Evolutionary conservation across 2,113 vertebrate species (phyloP), one percentile per base, ranked within the genome.

Genomic region (Pipra filicauda): DNA sequence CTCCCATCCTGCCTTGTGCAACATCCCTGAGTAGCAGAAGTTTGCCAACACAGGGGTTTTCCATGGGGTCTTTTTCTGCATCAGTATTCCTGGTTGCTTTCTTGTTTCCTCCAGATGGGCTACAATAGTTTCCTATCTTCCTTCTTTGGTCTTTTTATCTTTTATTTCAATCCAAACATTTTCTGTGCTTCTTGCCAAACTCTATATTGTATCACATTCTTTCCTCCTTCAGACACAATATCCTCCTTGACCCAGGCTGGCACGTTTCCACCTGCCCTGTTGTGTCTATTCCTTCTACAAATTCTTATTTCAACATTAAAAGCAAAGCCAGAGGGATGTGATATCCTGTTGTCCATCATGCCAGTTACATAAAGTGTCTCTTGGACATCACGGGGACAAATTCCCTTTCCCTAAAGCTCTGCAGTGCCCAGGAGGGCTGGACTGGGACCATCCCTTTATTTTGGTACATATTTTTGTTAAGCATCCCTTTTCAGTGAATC

Each of bases 21-120:
- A 18, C 61, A 41, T 12, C 83, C 57, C 35, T 26, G 33, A 71
- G 9, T 5, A 77, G 71, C 54, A 77, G 58, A 67, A 82, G 18
- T 83, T 23, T 71, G 67, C 58, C 73, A 74, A 23, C 51, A 9
- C 3, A 28, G 79, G 73, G 37, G 58, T 83, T 91, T 85, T 81
- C 85, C 86, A 28, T 37, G 57, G 78, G 57, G 51, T 90, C 79
- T 51, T 96, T 88, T 96, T 97, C 95, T 62, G 28, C 90, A 81
- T 69, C 92, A 94, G 6, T 91, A 86, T 92, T 95, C 82, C 62
- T 57, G 87, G 67, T 83, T 95, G 85, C 48, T 83, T 28, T 41
- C 95, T 95, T 89, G 97, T 97, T 94, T 95, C 79, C 94, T 97
- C 97, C 97, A 98, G 97, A 98, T 97, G 97, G 93, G 76, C 94